Evolutionary conservation across 2,113 vertebrate species (phyloP), one percentile per base, ranked within the genome.

Genomic region (Neolamprologus variostigma): DNA sequence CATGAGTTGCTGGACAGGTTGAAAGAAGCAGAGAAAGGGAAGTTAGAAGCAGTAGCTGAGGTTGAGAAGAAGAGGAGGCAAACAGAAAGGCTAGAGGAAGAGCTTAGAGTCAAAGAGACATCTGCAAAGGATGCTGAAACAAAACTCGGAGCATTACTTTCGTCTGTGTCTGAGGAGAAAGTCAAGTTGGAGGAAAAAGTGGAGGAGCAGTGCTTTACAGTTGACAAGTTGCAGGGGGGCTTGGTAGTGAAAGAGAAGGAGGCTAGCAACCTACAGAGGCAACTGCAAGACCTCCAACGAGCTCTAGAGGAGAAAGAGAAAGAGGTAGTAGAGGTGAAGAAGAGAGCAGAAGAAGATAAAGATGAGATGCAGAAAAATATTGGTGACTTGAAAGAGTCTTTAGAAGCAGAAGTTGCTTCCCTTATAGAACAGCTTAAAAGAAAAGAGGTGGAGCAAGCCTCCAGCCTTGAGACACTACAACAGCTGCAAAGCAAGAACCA

Each of bases 1-100:
- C 95, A 68, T 1, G 93, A 97, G 35, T 90, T 98, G 66, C 87
- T 96, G 63, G 96, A 96, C 89, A 97, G 96, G 83, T 94, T 98
- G 84, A 97, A 95, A 81, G 94, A 96, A 50, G 92, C 95, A 21
- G 98, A 98, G 90, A 93, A 90, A 59, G 96, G 95, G 19, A 97
- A 94, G 84, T 93, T 96, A 79, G 91, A 95, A 47, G 91, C 96
- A 50, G 93, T 95, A 33, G 95, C 94, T 88, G 95, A 96, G 54
- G 91, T 2, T 12, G 94, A 95, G 4, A 93, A 97, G 66, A 94
- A 88, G 80, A 94, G 28, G 1, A 94, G 92, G 59, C 96, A 95
- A 21, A 92, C 96, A n/a, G 96, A 96, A 83, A 95, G 93, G 47
- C 89, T 97, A n/a, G 94, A 93, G 54, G 93, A 95, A 19, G 95